phyloP scores from a whole-genome alignment of 1,140 invertebrate genomes.

The Artemia franciscana region DNA sequence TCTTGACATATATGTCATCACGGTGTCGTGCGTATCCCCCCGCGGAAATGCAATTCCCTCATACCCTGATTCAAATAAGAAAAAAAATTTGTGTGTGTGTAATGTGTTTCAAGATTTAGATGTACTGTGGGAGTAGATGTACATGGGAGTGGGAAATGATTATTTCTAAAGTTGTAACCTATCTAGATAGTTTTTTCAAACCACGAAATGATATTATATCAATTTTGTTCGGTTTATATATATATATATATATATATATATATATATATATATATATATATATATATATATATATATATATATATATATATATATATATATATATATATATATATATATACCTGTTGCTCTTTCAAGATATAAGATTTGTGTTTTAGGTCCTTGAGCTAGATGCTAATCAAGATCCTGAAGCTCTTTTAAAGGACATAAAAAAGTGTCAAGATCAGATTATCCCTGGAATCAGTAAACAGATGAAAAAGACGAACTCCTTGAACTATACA shows the following conservation, averaged over 20 bases:
- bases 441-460: constrained; percentile 4
- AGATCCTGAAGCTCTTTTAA: constrained; percentile 21
- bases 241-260: background rate
- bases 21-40: too few relatives aligned
- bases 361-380: constrained; percentile 14
- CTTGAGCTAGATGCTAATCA: constrained; percentile 25
- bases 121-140: too few relatives aligned
- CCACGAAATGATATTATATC: constrained; percentile 1
- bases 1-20: too few relatives aligned
- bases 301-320: background rate
- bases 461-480: background rate
- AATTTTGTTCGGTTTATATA: background rate
- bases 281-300: background rate
- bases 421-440: constrained; percentile 12
- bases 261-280: background rate
- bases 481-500: background rate
- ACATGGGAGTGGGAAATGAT: too few relatives aligned
- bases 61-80: too few relatives aligned
- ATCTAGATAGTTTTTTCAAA: too few relatives aligned
- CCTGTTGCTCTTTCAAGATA: constrained; percentile 3
- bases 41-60: too few relatives aligned
- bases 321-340: background rate
- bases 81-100: too few relatives aligned
- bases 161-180: too few relatives aligned
- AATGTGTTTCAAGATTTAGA: too few relatives aligned